These are phyloP conservation scores for Apotomis capreana DNA, from an alignment of 2,888 invertebrate genomes.

Conservation along the genomic window DNA sequence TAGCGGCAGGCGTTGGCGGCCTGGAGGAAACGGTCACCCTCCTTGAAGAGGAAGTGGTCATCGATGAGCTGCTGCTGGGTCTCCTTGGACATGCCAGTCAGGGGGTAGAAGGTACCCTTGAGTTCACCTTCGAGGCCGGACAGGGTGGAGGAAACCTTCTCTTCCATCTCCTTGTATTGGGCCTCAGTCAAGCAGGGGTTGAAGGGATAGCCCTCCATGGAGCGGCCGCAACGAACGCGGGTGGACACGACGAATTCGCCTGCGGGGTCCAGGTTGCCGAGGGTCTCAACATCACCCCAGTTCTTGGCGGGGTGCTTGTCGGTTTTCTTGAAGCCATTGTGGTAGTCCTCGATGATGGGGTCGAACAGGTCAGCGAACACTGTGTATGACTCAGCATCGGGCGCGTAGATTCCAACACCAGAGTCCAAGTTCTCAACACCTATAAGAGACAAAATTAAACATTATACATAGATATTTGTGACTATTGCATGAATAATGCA, in stretches of 20 bases:
- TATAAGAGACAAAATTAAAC: conserved; percentile 61
- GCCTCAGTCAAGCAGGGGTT: conserved; percentile 98
- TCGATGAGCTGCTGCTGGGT: conserved; percentile 98
- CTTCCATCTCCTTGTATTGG: conserved; percentile 99
- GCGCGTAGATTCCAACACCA: conserved; percentile 98
- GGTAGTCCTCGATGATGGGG: conserved; percentile 99
- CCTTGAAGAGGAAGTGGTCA: conserved; percentile 99
- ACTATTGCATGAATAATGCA: neutral
- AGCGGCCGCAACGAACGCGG: conserved; percentile 98
- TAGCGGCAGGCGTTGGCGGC: conserved; percentile 97
- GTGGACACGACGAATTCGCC: conserved; percentile 97
- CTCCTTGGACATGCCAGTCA: conserved; percentile 98
- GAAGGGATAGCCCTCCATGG: conserved; percentile 97
- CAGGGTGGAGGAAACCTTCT: conserved; percentile 92
- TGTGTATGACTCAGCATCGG: conserved; percentile 97
- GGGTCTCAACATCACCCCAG: conserved; percentile 95
- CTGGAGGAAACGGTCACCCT: conserved; percentile 96
- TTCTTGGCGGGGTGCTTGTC: conserved; percentile 97
- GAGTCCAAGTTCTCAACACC: conserved; percentile 98
- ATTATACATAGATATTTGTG: neutral
- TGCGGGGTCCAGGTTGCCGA: conserved; percentile 96
- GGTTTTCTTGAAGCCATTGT: conserved; percentile 96
- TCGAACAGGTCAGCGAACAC: conserved; percentile 97
- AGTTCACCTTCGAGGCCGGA: conserved; percentile 93
- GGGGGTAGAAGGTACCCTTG: conserved; percentile 97